Percentiles rank a stretch among this genome's conserved stretches.
Conservation (phyloP, 2,888 invertebrate species). For the Eupithecia insigniata region DNA sequence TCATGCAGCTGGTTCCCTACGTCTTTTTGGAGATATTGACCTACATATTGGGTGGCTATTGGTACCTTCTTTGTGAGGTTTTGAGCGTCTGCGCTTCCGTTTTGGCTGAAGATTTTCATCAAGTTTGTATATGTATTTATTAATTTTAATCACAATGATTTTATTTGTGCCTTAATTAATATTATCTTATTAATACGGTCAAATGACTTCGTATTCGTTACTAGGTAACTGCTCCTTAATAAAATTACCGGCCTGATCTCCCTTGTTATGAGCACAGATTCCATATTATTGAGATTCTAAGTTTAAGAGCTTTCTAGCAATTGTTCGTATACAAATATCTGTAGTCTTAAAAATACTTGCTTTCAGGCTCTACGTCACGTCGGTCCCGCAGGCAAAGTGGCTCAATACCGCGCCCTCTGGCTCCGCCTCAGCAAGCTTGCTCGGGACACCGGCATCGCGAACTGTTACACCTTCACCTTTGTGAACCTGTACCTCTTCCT, state of each 20-base stretch:
- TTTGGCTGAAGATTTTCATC: conserved; percentile 88
- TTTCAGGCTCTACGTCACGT: conserved; percentile 86
- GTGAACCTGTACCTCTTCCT: conserved; percentile 88
- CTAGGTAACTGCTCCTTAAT: too few relatives aligned
- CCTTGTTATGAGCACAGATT: too few relatives aligned
- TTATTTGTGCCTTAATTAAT: background rate
- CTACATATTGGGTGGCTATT: conserved; percentile 88
- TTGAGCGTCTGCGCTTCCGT: conserved; percentile 86
- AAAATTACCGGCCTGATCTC: too few relatives aligned
- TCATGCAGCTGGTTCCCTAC: conserved; percentile 87
- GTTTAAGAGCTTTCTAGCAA: background rate
- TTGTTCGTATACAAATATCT: background rate
- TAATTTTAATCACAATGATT: background rate
- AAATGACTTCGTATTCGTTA: background rate
- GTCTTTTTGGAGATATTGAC: conserved; percentile 88
- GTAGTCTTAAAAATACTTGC: background rate
- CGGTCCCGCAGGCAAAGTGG: conserved; percentile 87
- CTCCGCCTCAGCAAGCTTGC: conserved; percentile 87
- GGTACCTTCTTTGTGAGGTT: conserved; percentile 88
- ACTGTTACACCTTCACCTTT: conserved; percentile 88
- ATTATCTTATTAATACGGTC: background rate
- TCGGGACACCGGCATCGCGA: conserved; percentile 86
- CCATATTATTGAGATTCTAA: too few relatives aligned
- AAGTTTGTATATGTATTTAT: conserved; percentile 58
- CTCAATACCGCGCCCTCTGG: conserved; percentile 89